Base-by-base conservation (phyloP, 2,113 vertebrate genomes). In the Clarias magur region DNA sequence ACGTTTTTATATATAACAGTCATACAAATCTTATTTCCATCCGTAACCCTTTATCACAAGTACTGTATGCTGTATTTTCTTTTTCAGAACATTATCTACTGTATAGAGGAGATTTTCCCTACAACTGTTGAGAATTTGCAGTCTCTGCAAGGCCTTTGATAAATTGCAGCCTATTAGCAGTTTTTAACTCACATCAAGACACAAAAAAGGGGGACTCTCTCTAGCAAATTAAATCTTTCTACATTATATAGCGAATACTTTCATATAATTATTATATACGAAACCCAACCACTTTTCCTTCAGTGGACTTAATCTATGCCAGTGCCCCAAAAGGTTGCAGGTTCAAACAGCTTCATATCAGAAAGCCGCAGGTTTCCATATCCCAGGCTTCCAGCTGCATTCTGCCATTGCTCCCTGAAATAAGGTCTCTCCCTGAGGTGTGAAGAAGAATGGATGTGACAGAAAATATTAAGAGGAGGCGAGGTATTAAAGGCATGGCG, bases 361-460 rank as follows among this genome's bases (percentile, higher is more conserved):
- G 25, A 53, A 48, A 68, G 25, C 34, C 62, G 42, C 82, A 83
- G 67, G 53, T 56, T 59, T 73, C 23, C 13, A 59, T 60, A 84
- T n/a, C 17, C 54, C 68, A 76, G 59, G 57, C 23, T 27, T 63
- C 59, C 19, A 59, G 72, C 25, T 63, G 57, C 42, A 72, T 59
- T 38, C 67, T 70, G 17, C 65, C n/a, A 38, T 68, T 59, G 27
- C 67, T 38, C 2, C 19, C 53, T 76, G 62, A 78, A 85, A 85
- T 84, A 84, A 72, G 67, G 65, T 70, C 48, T 76, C 56, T 72
- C 70, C 63, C 70, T 62, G 68, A 75, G 56, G 72, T 62, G 15
- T 30, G n/a, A 83, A 70, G 82, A 68, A 56, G 30, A 68, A 83
- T 70, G 82, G 19, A 83, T 53, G 42, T 83, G 82, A 67, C 79